Evolutionary conservation across 2,888 invertebrate species (phyloP).

Genomic region (Drosophila emarginata): DNA sequence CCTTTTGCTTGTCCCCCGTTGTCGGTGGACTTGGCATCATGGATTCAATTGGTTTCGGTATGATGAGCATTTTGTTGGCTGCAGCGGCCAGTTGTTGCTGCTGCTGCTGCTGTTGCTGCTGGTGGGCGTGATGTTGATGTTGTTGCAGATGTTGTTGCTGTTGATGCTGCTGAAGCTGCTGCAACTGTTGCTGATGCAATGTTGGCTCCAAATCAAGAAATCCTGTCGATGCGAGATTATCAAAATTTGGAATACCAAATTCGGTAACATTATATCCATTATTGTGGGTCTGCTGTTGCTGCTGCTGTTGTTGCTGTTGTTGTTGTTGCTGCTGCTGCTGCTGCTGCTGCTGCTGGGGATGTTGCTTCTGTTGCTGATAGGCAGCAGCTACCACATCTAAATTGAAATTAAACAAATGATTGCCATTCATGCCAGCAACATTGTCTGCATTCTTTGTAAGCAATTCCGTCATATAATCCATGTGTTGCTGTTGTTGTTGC

Average conservation of each 20-base stretch:
- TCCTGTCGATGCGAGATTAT: conserved; percentile 73
- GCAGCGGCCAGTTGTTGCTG: conserved; percentile 83
- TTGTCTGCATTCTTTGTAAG: conserved; percentile 76
- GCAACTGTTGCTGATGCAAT: conserved; percentile 48
- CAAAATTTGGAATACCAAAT: conserved; percentile 66
- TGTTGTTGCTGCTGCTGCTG: conserved; percentile 75
- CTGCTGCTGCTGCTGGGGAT: conserved; percentile 68
- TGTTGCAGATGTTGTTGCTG: conserved; percentile 50
- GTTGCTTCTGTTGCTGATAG: conserved; percentile 50
- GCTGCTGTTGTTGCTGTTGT: conserved; percentile 71
- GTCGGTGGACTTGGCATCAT: conserved; percentile 84
- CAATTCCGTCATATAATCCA: conserved; percentile 82
- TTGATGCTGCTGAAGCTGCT: conserved; percentile 41
- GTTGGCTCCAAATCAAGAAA: conserved; percentile 70
- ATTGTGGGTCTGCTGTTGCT: conserved; percentile 76
- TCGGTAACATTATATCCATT: conserved; percentile 80
- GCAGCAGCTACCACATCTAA: conserved; percentile 78
- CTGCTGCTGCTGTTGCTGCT: conserved; percentile 74
- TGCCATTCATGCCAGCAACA: conserved; percentile 80
- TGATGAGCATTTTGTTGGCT: conserved; percentile 84
- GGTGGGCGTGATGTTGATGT: conserved; percentile 53
- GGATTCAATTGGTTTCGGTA: conserved; percentile 87
- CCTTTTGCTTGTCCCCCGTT: conserved; percentile 56
- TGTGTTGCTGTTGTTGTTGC: conserved; percentile 84
- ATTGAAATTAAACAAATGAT: conserved; percentile 75